Evolutionary conservation across 2,888 invertebrate genomes (phyloP), one percentile per base, ranked within the genome.

Genomic region (Euphydryas editha): DNA sequence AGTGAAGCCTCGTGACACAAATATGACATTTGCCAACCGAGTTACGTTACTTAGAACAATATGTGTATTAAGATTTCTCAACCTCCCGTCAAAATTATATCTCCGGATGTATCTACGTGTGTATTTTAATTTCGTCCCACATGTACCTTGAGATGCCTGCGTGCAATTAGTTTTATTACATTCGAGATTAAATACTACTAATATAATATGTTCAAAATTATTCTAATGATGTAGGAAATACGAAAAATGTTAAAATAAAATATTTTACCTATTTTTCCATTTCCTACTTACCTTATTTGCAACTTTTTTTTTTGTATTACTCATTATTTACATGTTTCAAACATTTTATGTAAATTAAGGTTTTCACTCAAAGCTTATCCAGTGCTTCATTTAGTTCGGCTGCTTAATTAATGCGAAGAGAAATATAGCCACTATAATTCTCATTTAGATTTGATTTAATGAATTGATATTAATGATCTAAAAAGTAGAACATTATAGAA

Each of bases 1-100:
- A 77, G 69, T 54, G 39, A 66, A 73, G 71, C 72, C 73, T 72
- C 71, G 73, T 76, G 77, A 76, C 74, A 78, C 70, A 71, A 72
- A 76, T 73, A 67, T 72, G 68, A 67, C 72, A 73, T 76, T 77
- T 72, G 69, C 74, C 74, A 76, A 76, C 68, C 62, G 51, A 62
- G 66, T 73, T 74, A 72, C 74, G 73, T 72, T 74, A 73, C 54
- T 69, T 56, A 70, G 69, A 72, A 75, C 72, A 74, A 72, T 76
- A 69, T 68, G 63, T 63, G 64, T 60, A 65, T 73, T 69, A 68
- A 66, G 42, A 63, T 71, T 70, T 62, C 67, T 62, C 67, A 71
- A 72, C 64, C 64, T 66, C 60, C 68, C 65, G 72, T 59, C 65
- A 20, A 57, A 59, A 49, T 69, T 30, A 66, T 59, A 66, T 60